These are phyloP conservation scores for Andricus grossulariae DNA, from an alignment of 1,140 invertebrate species.

Conservation along the genomic window DNA sequence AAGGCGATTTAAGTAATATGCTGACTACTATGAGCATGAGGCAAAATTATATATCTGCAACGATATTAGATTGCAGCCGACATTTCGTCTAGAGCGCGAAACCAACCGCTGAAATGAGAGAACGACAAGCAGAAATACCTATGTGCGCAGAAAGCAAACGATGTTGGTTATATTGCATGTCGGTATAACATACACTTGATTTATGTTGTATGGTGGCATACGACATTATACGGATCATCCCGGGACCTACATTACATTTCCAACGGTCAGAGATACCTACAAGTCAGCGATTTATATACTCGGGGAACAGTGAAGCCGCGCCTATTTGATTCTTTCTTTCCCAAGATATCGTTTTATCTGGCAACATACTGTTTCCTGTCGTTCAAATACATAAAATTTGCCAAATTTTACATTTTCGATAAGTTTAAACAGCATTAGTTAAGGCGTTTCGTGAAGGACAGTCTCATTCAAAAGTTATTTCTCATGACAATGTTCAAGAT, in stretches of 20 bases:
- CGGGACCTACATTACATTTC: conserved; percentile 42
- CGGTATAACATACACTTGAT: conserved; percentile 59
- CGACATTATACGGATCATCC: conserved; percentile 62
- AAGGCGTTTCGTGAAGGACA: no score
- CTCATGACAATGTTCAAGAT: no score
- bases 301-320: no score
- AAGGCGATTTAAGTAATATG: conserved; percentile 13
- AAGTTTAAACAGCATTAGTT: no score
- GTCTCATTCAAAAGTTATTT: no score
- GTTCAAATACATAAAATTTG: no score
- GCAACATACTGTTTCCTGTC: no score
- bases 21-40: not conserved
- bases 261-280: conserved; percentile 49
- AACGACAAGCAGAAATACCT: conserved; percentile 9
- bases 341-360: no score
- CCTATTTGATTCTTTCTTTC: no score
- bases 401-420: no score
- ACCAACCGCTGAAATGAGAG: conserved; percentile 25
- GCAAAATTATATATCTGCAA: conserved; percentile 8
- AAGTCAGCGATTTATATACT: conserved; percentile 58
- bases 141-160: conserved; percentile 41
- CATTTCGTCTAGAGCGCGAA: not conserved
- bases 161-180: conserved; percentile 62
- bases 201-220: conserved; percentile 57
- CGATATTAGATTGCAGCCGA: conserved; percentile 1